Evolutionary conservation across 1,140 invertebrate genomes (phyloP).

Genomic region (Ooceraea biroi): DNA sequence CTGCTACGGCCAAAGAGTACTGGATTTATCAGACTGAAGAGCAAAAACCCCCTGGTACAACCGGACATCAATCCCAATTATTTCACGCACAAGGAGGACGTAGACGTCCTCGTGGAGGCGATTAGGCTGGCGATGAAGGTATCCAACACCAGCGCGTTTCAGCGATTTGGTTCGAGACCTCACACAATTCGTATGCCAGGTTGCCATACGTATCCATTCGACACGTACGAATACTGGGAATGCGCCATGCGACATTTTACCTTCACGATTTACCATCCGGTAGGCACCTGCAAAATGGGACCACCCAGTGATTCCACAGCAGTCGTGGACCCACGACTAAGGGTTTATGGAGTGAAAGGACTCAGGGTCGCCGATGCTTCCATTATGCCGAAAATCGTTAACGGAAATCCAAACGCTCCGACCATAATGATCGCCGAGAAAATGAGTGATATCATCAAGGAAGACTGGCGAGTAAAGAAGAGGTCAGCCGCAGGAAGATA

Average conservation of each 20-base stretch:
- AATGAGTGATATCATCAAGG: conserved; percentile 92
- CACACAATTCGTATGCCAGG: conserved; percentile 93
- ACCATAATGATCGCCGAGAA: conserved; percentile 94
- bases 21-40: conserved; percentile 93
- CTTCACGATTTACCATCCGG: conserved; percentile 94
- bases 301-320: conserved; percentile 90
- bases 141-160: conserved; percentile 92
- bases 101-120: conserved; percentile 92
- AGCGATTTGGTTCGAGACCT: conserved; percentile 92
- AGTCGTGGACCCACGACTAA: conserved; percentile 93
- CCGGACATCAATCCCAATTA: conserved; percentile 97
- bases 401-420: conserved; percentile 93
- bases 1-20: conserved; percentile 93
- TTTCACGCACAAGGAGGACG: conserved; percentile 93
- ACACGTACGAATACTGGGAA: conserved; percentile 94
- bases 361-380: conserved; percentile 92
- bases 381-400: conserved; percentile 93
- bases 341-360: conserved; percentile 91
- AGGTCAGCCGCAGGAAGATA: conserved; percentile 67
- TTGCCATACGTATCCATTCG: conserved; percentile 91
- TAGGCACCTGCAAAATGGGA: conserved; percentile 95
- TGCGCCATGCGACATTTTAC: conserved; percentile 93
- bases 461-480: conserved; percentile 88
- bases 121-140: conserved; percentile 93
- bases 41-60: conserved; percentile 92